Conservation (phyloP, 2,113 vertebrate species). For the Verasper variegatus region DNA sequence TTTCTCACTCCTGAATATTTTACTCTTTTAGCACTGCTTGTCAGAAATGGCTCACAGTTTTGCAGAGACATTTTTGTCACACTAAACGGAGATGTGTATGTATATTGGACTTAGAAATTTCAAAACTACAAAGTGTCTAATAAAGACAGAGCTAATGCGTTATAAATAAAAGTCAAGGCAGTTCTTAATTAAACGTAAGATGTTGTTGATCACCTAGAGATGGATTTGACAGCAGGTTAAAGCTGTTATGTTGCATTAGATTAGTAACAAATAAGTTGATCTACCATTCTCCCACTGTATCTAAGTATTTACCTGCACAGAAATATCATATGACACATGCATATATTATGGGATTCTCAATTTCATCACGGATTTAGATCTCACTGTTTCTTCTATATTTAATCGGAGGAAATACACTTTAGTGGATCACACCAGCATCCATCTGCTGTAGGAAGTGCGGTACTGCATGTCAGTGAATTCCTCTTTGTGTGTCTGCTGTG, state of each 20-base stretch:
- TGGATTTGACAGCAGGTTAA: background rate
- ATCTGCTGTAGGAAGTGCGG: slow-evolving; percentile 7
- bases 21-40: slow-evolving; percentile 22
- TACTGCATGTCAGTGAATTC: slow-evolving; percentile 1
- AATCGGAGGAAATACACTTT: background rate
- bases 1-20: slow-evolving; percentile 64
- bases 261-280: background rate
- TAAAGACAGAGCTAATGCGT: background rate
- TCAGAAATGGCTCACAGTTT: slow-evolving; percentile 30
- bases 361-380: background rate
- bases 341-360: background rate
- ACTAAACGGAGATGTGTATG: background rate
- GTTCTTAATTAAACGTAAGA: background rate
- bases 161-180: background rate
- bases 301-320: no score
- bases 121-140: background rate
- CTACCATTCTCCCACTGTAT: no score
- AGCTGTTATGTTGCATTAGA: background rate
- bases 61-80: slow-evolving; percentile 4
- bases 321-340: background rate
- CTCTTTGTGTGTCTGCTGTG: background rate
- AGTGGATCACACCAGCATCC: background rate
- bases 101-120: background rate
- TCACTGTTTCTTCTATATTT: background rate
- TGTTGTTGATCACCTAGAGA: background rate